These are phyloP conservation scores for Pseudomugil tenellus DNA, from an alignment of 2,797 vertebrate genomes.

Conservation along the genomic window DNA sequence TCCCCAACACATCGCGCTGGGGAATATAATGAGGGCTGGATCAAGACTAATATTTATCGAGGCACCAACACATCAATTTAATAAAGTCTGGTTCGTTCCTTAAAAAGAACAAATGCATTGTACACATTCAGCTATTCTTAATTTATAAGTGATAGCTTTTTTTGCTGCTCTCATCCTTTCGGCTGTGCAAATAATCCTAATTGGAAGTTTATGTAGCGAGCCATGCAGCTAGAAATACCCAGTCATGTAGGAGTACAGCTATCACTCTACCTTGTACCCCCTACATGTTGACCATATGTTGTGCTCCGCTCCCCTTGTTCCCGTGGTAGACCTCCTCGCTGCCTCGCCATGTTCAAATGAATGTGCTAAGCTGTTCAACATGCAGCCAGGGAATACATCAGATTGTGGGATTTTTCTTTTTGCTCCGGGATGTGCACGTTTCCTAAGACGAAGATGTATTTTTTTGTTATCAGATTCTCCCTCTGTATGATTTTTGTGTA, in stretches of 20 bases:
- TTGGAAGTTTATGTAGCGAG: constrained; percentile 58
- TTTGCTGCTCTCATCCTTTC: constrained; percentile 18
- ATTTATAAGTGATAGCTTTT: constrained; percentile 28
- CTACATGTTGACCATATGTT: constrained; percentile 75
- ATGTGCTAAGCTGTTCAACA: constrained; percentile 75
- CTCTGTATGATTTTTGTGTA: constrained; percentile 69
- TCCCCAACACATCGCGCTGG: too few species aligned
- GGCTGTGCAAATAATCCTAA: constrained; percentile 61
- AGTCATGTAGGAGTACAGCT: constrained; percentile 47
- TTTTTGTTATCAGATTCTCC: constrained; percentile 67
- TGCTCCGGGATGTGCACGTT: constrained; percentile 49
- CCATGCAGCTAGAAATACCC: constrained; percentile 55
- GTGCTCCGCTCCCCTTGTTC: constrained; percentile 59
- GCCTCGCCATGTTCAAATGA: constrained; percentile 70
- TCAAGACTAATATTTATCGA: constrained; percentile 12
- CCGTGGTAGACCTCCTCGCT: constrained; percentile 65
- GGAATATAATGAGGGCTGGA: too few species aligned
- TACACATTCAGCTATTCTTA: constrained; percentile 1
- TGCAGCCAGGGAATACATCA: constrained; percentile 71
- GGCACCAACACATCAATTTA: constrained; percentile 6
- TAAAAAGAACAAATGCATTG: neutral
- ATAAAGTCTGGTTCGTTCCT: neutral
- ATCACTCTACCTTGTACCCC: constrained; percentile 56
- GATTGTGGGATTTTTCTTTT: constrained; percentile 68
- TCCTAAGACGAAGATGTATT: constrained; percentile 70